Evolutionary conservation across 2,797 vertebrate species (phyloP), one percentile per base, ranked within the genome.

Genomic region (Helostoma temminkii): DNA sequence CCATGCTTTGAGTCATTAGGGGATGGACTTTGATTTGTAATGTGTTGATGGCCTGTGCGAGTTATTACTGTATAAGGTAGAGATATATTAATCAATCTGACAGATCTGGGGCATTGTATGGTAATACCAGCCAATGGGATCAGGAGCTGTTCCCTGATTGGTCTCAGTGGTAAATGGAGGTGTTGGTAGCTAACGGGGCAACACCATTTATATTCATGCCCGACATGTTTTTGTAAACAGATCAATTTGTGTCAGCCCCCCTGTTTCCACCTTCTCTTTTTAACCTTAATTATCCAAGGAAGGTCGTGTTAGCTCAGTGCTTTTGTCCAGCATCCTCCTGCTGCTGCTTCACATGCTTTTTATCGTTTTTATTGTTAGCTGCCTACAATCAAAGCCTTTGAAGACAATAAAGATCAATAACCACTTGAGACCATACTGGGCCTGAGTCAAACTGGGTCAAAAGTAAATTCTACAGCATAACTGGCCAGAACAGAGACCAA

Each of bases 81-180:
- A 95, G 92, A 94, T 94, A 94, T 93, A 96, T 96, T 94, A 94
- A 96, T 96, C 95, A 96, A 91, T 93, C 85, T 95, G 96, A 97
- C 96, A 96, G 94, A 96, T 95, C 93, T 96, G 93, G 96, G 95
- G 89, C 95, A 91, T 94, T 94, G 92, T 93, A 95, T 95, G 94
- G 92, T 94, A 96, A 94, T 94, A 68, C 71, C 72, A 85, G 85
- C 93, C 93, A 88, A 88, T 87, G 91, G 93, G 92, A 69, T 93
- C 92, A 89, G 83, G 86, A 93, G 50, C 59, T 43, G 77, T n/a
- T 78, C 57, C 62, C 54, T 32, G 47, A 72, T 82, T 92, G 85
- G 84, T 93, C 93, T 91, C 88, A 81, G 92, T 85, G 93, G 91
- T 94, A 91, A 93, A 93, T 22, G n/a, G 21, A 47, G 93, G 93